Base-by-base conservation (phyloP, 1,140 invertebrate species). In the Mycetomoellerius zeteki region DNA sequence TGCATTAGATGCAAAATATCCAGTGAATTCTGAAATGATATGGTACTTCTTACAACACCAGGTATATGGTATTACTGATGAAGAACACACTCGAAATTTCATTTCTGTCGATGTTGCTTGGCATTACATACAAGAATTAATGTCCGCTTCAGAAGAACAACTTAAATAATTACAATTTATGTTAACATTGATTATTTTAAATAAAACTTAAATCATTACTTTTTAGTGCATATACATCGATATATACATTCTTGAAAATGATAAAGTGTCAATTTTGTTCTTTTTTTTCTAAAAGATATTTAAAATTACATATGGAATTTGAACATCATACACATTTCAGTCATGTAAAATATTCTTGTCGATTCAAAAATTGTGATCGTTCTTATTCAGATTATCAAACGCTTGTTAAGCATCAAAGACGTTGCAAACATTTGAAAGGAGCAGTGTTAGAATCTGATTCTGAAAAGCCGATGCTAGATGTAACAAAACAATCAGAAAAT, bases 1-100 rank as follows among this genome's bases (percentile, higher is more conserved):
- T 67, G 65, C 65, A 14, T 3, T 67, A 8, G 10, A 67, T 67
- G 64, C 33, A 67, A 37, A 33, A 14, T 72, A 72, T 72, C 69
- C 69, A 10, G 47, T 30, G 0, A 47, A 72, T 21, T 72, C 21
- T 8, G 47, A 72, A 27, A 50, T 14, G 6, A 14, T 71, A 4
- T 71, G 43, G 47, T 52, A 52, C 2, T 72, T 72, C 19, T 19
- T 72, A 12, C 69, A 72, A 71, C 0, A 71, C 1, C 5, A 52
- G 4, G 43, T 72, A 7, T 72, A 72, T 8, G 7, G 7, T 10
- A 27, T 71, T 50, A 50, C 21, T 7, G 43, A 1, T 6, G 21
- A 7, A 71, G 47, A 50, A 27, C 14, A 71, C 19, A 8, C 2
- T 33, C 67, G 21, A 10, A 50, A 71, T 27, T 71, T 71, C 47